Percentiles rank a stretch among this genome's conserved stretches.
Evolutionary conservation across 1,140 invertebrate species (phyloP).

Genomic region (Danaus melanippus): DNA sequence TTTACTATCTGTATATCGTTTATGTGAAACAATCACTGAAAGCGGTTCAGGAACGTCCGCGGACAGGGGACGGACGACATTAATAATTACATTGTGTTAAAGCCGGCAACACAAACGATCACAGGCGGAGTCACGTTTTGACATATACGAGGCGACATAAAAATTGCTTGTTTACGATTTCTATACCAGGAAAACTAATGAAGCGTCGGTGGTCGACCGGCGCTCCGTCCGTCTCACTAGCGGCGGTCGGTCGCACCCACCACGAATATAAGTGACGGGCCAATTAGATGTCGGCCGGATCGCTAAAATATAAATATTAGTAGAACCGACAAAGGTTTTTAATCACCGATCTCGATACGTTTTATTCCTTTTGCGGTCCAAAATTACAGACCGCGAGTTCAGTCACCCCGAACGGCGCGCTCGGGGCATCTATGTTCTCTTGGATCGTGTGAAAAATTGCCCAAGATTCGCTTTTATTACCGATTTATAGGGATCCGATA

Average conservation of each 20-base stretch:
- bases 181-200: slow-evolving; percentile 66
- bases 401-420: slow-evolving; percentile 60
- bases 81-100: slow-evolving; percentile 36
- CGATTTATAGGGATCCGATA: slow-evolving; percentile 57
- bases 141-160: slow-evolving; percentile 49
- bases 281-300: slow-evolving; percentile 68
- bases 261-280: slow-evolving; percentile 35
- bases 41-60: slow-evolving; percentile 14
- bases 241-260: slow-evolving; percentile 29
- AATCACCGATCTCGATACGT: slow-evolving; percentile 66
- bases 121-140: slow-evolving; percentile 43
- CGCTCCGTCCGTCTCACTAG: slow-evolving; percentile 21
- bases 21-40: slow-evolving; percentile 12
- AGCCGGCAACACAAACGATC: slow-evolving; percentile 29
- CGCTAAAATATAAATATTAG: slow-evolving; percentile 72
- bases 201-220: slow-evolving; percentile 54
- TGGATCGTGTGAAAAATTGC: slow-evolving; percentile 70
- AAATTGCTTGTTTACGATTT: slow-evolving; percentile 60
- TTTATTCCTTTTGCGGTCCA: slow-evolving; percentile 69
- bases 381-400: slow-evolving; percentile 67
- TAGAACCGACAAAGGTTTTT: slow-evolving; percentile 72
- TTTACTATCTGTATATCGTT: slow-evolving; percentile 53
- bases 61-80: slow-evolving; percentile 23
- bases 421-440: slow-evolving; percentile 63
- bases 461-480: slow-evolving; percentile 59